Percentiles rank a stretch among this genome's conserved stretches.
These are phyloP conservation scores for Poeciliopsis paucimaculata DNA, from an alignment of 2,797 vertebrate genomes.

Conservation along the genomic window DNA sequence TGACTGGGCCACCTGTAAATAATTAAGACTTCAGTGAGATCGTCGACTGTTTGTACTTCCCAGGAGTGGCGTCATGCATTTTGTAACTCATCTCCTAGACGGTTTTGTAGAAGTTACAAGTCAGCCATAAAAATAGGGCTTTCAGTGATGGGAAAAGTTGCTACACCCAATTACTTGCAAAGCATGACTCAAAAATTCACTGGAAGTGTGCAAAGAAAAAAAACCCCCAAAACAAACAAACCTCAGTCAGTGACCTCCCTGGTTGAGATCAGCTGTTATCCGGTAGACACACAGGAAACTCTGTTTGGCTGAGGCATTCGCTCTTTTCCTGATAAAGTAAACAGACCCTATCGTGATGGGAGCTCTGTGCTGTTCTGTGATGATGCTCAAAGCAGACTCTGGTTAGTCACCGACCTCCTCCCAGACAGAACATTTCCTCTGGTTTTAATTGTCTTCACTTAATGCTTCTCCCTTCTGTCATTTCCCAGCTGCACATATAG, in stretches of 20 bases:
- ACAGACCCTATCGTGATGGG: not conserved
- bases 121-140: not conserved
- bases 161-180: conserved; percentile 28
- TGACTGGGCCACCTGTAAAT: not conserved
- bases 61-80: not conserved
- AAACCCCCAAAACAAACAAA: not conserved
- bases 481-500: not conserved
- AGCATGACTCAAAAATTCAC: conserved; percentile 49
- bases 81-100: not conserved
- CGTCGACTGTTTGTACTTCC: not conserved
- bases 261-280: conserved; percentile 7
- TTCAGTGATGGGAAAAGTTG: not conserved
- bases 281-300: not conserved
- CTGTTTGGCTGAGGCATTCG: not conserved
- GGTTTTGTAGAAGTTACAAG: conserved; percentile 11
- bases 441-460: not conserved
- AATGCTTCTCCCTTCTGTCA: not conserved
- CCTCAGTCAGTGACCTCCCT: not conserved
- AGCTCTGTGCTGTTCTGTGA: not conserved
- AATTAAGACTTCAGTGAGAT: not conserved
- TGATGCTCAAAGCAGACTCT: not conserved
- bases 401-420: not conserved
- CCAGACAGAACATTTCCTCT: not conserved
- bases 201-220: conserved; percentile 33
- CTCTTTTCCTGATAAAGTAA: not conserved